Conservation (phyloP, 2,888 invertebrate species). For the Drosophila picticornis region DNA sequence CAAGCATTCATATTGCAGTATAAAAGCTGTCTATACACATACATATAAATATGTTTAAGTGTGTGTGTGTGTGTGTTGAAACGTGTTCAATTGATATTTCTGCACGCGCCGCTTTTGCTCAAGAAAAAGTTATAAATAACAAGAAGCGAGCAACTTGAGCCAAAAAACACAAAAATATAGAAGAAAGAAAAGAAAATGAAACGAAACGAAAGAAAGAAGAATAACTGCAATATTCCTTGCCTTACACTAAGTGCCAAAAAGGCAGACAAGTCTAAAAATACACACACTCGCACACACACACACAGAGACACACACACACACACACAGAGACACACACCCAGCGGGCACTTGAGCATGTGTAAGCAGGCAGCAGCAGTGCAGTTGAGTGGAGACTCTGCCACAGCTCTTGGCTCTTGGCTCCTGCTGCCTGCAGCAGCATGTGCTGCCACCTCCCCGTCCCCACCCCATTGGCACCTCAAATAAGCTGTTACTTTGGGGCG, state of each 20-base stretch:
- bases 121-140: conserved; percentile 81
- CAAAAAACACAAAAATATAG: conserved; percentile 28
- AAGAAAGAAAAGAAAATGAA: conserved; percentile 25
- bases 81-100: conserved; percentile 82
- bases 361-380: conserved; percentile 41
- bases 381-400: neutral
- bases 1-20: conserved; percentile 58
- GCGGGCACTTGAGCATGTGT: conserved; percentile 59
- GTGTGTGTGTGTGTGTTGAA: conserved; percentile 46
- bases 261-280: conserved; percentile 74
- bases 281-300: conserved; percentile 26
- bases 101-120: conserved; percentile 70
- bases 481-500: conserved; percentile 69
- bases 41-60: conserved; percentile 6
- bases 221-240: conserved; percentile 76
- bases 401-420: conserved; percentile 21
- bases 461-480: conserved; percentile 26
- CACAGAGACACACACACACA: neutral
- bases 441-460: neutral
- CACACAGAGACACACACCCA: conserved; percentile 4
- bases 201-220: conserved; percentile 9
- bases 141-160: conserved; percentile 58
- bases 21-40: conserved; percentile 35
- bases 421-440: conserved; percentile 13
- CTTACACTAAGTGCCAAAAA: conserved; percentile 58